Percentiles rank a stretch among this genome's conserved stretches.
Evolutionary conservation across 1,140 invertebrate species (phyloP).

Genomic region (Rhyacophila brunnea): DNA sequence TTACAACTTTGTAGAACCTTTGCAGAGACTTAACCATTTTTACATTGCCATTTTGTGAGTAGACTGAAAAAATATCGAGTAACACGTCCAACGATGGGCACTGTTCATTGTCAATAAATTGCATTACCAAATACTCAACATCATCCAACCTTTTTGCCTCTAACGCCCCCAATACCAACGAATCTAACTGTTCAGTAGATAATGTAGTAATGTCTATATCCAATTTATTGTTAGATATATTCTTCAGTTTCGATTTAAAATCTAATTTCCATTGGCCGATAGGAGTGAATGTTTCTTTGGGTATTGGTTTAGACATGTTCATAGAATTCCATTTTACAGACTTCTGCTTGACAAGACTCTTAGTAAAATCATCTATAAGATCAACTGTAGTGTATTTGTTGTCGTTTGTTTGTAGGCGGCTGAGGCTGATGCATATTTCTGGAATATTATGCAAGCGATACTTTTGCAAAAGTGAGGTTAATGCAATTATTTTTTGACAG

Average conservation of each 20-base stretch:
- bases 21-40: conserved; percentile 19
- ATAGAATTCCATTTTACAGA: conserved; percentile 12
- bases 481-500: too few relatives aligned
- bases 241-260: conserved; percentile 12
- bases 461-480: conserved; percentile 15
- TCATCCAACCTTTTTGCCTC: conserved; percentile 7
- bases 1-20: conserved; percentile 2
- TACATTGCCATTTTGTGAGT: conserved; percentile 16
- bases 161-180: conserved; percentile 7
- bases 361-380: conserved; percentile 24
- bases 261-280: conserved; percentile 5
- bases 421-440: conserved; percentile 2
- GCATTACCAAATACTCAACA: conserved; percentile 12
- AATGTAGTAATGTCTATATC: conserved; percentile 3
- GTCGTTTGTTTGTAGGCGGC: conserved; percentile 5
- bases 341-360: conserved; percentile 14
- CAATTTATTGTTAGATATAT: conserved; percentile 7
- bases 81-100: conserved; percentile 6
- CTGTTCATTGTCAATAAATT: conserved; percentile 15
- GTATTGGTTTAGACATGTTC: conserved; percentile 3
- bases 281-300: not conserved
- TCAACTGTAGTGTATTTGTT: conserved; percentile 18
- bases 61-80: conserved; percentile 6
- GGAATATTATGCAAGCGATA: conserved; percentile 12
- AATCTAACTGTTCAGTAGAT: conserved; percentile 3